phyloP scores from a whole-genome alignment of 2,113 vertebrate species.

The Holacanthus passer region DNA sequence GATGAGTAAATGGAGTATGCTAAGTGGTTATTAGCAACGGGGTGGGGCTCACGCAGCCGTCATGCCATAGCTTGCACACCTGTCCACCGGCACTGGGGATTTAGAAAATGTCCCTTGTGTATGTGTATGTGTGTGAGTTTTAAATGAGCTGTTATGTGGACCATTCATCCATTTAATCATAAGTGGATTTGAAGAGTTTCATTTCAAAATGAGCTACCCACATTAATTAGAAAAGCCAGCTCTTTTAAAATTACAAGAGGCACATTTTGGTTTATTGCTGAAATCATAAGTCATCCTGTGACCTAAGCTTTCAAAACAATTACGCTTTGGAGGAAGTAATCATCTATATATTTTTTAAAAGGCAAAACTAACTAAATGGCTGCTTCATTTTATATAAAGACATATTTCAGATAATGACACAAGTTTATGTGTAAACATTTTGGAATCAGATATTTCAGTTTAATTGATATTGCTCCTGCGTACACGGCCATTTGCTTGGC shows the following conservation, averaged over 20 bases:
- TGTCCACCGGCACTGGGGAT: constrained; percentile 64
- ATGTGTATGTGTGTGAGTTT: constrained; percentile 33
- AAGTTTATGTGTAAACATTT: not conserved
- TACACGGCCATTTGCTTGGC: not conserved
- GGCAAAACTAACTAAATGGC: not conserved
- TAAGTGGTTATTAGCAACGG: constrained; percentile 73
- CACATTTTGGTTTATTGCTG: constrained; percentile 33
- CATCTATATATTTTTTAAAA: not conserved
- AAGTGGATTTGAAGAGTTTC: constrained; percentile 61
- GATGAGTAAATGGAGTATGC: constrained; percentile 74
- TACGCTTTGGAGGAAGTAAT: not conserved
- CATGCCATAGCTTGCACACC: constrained; percentile 65
- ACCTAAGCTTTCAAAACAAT: constrained; percentile 34
- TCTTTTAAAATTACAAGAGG: constrained; percentile 49
- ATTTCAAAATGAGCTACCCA: constrained; percentile 45
- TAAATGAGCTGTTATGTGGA: constrained; percentile 52
- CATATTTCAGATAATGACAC: not conserved
- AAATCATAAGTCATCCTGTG: constrained; percentile 29
- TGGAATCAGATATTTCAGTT: not conserved
- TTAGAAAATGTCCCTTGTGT: constrained; percentile 55
- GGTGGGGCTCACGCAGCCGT: constrained; percentile 50
- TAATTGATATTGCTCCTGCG: not conserved
- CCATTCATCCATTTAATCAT: constrained; percentile 58
- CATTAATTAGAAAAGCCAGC: constrained; percentile 37
- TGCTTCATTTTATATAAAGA: not conserved